Evolutionary conservation across 1,140 invertebrate species (phyloP), one percentile per base, ranked within the genome.

Genomic region (Pinna nobilis): DNA sequence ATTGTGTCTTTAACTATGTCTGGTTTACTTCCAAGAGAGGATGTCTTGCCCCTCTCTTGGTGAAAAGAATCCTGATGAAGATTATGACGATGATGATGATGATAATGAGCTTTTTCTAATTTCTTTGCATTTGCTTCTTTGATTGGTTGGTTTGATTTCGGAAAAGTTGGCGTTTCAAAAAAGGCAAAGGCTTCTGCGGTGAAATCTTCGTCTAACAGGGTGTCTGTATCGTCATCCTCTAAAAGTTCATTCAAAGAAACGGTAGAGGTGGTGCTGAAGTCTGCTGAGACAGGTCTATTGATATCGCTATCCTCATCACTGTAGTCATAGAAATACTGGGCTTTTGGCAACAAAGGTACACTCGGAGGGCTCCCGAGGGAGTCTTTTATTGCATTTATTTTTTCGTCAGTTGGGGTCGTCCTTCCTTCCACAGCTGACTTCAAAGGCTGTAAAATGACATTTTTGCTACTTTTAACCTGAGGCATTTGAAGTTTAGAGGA

Each of bases 291-390:
- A 30, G 79, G 80, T n/a, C 83, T 64, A 53, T 79, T 81, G 35
- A 82, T 78, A 71, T 86, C 85, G 72, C 80, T 82, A 53, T 87
- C 84, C 60, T 85, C 84, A 72, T 85, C 84, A 72, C 82, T 87
- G 72, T 84, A 87, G 39, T 86, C 85, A 70, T 86, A 85, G 65
- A 84, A 86, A 67, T 86, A 86, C 68, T 84, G 79, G 51, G 76
- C 75, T 35, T 71, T 77, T 7, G 78, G 68, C 39, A 74, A 47
- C 11, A 68, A 39, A 0, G 73, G 53, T 25, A 65, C 60, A 55
- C 73, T 44, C 1, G 66, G 13, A 11, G 73, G 65, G 20, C 32
- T 61, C 0, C 57, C 68, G 32, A 61, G 55, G 37, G 30, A 61
- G 37, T 70, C 35, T 13, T 25, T 44, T 11, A 69, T 23, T 1